Base-by-base conservation (phyloP, 1,140 invertebrate species). In the Euura lappo region DNA sequence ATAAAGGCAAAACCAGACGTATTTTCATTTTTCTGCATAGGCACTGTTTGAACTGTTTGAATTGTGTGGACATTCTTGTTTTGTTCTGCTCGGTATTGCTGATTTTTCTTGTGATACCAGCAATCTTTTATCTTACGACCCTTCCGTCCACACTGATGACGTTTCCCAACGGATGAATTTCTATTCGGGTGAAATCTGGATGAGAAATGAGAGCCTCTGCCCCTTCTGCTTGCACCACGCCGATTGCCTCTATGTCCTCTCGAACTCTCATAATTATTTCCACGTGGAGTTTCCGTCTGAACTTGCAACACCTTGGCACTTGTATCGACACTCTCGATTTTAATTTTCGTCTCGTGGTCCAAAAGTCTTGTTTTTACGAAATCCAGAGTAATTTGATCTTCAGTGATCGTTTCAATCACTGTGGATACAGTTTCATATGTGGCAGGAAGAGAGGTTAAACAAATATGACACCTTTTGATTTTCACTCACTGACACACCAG, bases 261-360 rank as follows among this genome's bases (percentile, higher is more conserved):
- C 28, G 42, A 68, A 43, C 42, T 28, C 11, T 8, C 10, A 68
- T 68, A 10, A 68, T 28, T 28, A 1, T 28, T 28, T 28, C 28
- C 28, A 28, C 28, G 28, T 28, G 28, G 28, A 2, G 47, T n/a
- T n/a, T 67, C 68, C n/a, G 13, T 64, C 71, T 67, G 68, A 28
- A 72, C 71, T 69, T 77, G 78, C 28, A 81, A 45, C 28, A 79
- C 76, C 77, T 80, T 82, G 28, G 45, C 65, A 71, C 78, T 80
- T 43, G 80, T 81, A 64, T 79, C 79, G 13, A 72, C 78, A 11
- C 71, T 74, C 64, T 78, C 78, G 44, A 76, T 76, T 72, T 72
- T 79, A 42, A 84, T 65, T 72, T 87, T 86, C 13, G 82, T 80
- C 76, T 87, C 84, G 65, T 85, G 81, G 72, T 87, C 85, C 28